Evolutionary conservation across 1,140 invertebrate genomes (phyloP), one percentile per base, ranked within the genome.

Genomic region (Physella acuta): DNA sequence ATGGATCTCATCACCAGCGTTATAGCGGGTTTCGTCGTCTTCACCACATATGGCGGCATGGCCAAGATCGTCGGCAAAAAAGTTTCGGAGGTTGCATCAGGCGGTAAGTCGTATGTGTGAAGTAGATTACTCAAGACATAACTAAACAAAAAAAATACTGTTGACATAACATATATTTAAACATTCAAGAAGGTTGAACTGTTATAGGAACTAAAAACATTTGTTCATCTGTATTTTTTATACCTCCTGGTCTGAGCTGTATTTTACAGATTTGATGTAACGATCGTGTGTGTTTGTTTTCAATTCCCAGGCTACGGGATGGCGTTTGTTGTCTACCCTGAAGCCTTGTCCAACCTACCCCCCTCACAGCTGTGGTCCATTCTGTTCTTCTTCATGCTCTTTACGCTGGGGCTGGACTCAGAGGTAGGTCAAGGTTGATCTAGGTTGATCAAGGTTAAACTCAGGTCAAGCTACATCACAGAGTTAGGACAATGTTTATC

Each of bases 21-120:
- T 90, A 97, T 98, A 80, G 95, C 96, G 61, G 95, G 94, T 0
- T 92, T 98, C 59, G 95, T 98, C 0, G 94, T 98, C 14, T 98
- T 98, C 80, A 94, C 94, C 0, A 92, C 97, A n/a, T 93, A 98
- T 66, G 96, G 96, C 26, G 67, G 69, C 62, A 73, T 79, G 36
- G 68, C 76, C 16, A 28, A 69, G 0, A 53, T 62, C 20, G 39
- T 68, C 17, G 72, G 69, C 1, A 62, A 44, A 8, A n/a, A 20
- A 0, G 68, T 78, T 14, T 65, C 61, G 11, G 16, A 76, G 14
- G 73, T 78, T 16, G 76, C 74, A 0, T 30, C 67, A 34, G 51
- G 31, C 44, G 74, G 77, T 78, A 49, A 63, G 71, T 58, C 53
- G 8, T 55, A 8, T 14, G 53, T 55, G n/a, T n/a, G n/a, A n/a